These are phyloP conservation scores for Melangyna quadrimaculata DNA, from an alignment of 2,888 invertebrate genomes.

Conservation along the genomic window DNA sequence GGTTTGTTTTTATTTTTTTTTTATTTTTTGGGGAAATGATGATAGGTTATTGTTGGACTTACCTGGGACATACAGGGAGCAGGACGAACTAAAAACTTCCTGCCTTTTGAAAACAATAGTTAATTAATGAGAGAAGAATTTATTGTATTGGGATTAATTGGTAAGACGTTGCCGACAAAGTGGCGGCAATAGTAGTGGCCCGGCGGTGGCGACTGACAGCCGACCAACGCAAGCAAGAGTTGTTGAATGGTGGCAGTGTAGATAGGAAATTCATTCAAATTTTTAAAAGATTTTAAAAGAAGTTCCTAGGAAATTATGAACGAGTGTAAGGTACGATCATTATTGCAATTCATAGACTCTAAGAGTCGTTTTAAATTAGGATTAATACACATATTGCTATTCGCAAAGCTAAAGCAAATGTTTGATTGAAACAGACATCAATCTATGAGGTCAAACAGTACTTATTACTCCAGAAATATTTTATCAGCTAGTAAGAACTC, in stretches of 20 bases:
- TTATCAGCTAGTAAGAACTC: no score
- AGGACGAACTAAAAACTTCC: constrained; percentile 50
- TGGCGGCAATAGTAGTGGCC: constrained; percentile 9
- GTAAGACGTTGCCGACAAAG: constrained; percentile 57
- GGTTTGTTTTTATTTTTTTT: background rate
- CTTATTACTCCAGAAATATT: no score
- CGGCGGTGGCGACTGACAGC: background rate
- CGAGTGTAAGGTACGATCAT: no score
- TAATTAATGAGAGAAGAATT: constrained; percentile 50
- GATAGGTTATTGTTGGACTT: background rate
- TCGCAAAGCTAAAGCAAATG: no score
- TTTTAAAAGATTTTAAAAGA: background rate
- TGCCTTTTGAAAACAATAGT: constrained; percentile 53
- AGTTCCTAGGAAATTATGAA: no score
- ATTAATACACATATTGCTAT: no score
- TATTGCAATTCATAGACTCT: no score
- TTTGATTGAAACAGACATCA: no score
- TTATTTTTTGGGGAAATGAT: background rate
- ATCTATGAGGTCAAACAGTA: no score
- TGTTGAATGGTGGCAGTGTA: background rate
- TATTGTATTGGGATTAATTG: constrained; percentile 46
- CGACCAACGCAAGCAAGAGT: background rate
- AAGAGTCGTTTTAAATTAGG: no score
- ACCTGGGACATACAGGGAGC: background rate
- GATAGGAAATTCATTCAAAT: background rate